A percentile compares a stretch with the other conserved stretches of the same genome.
These are phyloP conservation scores for Ips nitidus DNA, from an alignment of 1,140 invertebrate genomes.

Conservation along the genomic window DNA sequence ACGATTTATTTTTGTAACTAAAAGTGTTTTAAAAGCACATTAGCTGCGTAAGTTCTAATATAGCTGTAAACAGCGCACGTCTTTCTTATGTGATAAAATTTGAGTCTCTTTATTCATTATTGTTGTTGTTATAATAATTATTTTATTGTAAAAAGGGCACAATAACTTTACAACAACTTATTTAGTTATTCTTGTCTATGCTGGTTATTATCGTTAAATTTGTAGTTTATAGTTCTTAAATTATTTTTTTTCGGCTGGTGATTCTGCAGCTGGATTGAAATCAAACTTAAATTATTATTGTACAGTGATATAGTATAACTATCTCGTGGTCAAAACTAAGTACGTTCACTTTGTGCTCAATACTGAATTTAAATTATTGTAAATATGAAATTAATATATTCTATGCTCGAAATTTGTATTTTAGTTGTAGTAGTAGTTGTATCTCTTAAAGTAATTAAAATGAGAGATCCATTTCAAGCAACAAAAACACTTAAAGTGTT, in stretches of 20 bases:
- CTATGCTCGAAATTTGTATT: neutral
- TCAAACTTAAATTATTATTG: neutral
- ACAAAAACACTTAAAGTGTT: too few relatives aligned
- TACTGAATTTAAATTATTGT: slow-evolving; percentile 9
- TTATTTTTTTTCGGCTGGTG: neutral
- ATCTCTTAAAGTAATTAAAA: too few relatives aligned
- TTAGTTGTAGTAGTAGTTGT: too few relatives aligned
- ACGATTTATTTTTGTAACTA: too few relatives aligned
- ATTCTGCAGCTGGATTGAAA: neutral
- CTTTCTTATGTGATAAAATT: too few relatives aligned
- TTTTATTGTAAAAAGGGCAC: too few relatives aligned
- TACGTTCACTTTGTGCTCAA: neutral
- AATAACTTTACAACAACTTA: neutral
- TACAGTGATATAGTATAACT: neutral
- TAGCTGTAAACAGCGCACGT: too few relatives aligned
- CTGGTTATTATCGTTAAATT: neutral
- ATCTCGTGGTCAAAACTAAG: neutral
- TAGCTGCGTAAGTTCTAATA: too few relatives aligned
- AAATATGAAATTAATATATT: slow-evolving; percentile 13
- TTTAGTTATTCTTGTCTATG: neutral
- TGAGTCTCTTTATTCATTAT: too few relatives aligned
- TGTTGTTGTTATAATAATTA: too few relatives aligned
- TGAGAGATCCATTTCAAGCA: too few relatives aligned
- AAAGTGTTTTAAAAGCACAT: too few relatives aligned
- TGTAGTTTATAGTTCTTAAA: neutral